phyloP scores from a whole-genome alignment of 2,888 invertebrate species.

The Strigamia maritima region DNA sequence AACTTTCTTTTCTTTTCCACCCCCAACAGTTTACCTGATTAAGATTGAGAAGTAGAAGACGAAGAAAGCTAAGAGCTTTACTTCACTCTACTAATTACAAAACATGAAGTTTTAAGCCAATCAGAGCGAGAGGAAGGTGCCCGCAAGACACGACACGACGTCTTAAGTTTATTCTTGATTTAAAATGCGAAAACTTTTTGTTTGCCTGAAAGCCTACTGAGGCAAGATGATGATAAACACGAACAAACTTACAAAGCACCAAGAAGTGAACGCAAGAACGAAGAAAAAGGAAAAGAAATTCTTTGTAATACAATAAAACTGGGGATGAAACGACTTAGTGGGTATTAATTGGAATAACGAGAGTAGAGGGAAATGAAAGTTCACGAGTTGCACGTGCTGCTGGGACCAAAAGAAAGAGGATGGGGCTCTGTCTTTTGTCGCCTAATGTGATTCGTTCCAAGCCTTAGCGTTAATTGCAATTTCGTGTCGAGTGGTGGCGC shows the following conservation, averaged over 20 bases:
- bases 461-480: constrained; percentile 35
- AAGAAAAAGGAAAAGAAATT: not conserved
- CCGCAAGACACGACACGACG: constrained; percentile 11
- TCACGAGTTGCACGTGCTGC: constrained; percentile 23
- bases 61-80: constrained; percentile 10
- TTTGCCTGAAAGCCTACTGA: not conserved
- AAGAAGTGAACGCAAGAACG: not conserved
- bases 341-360: constrained; percentile 26
- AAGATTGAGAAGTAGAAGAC: constrained; percentile 11
- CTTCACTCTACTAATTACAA: constrained; percentile 21
- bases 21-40: constrained; percentile 21
- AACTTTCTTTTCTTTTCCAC: not conserved
- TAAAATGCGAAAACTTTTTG: constrained; percentile 26
- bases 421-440: constrained; percentile 25
- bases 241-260: not conserved
- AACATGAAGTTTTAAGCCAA: constrained; percentile 15
- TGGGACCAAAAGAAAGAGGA: constrained; percentile 12
- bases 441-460: constrained; percentile 35
- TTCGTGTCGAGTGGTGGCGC: constrained; percentile 33
- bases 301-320: constrained; percentile 18
- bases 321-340: constrained; percentile 25
- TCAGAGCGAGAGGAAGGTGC: not conserved
- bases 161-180: constrained; percentile 29
- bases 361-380: constrained; percentile 12
- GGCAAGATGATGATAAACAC: constrained; percentile 5